Percentiles rank a stretch among this genome's conserved stretches.
These are phyloP conservation scores for Epicauta chinensis DNA, from an alignment of 1,140 invertebrate species.

Conservation along the genomic window DNA sequence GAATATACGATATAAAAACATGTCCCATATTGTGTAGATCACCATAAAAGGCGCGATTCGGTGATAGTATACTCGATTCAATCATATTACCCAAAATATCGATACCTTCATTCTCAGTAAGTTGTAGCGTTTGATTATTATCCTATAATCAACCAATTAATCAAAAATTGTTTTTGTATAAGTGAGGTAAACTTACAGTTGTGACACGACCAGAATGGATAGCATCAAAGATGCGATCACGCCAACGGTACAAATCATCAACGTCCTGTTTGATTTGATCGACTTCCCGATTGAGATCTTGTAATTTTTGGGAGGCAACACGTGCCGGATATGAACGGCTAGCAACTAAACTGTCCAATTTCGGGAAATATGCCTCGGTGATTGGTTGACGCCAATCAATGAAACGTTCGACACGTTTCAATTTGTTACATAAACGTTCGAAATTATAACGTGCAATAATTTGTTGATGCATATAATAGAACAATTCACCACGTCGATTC, in stretches of 20 bases:
- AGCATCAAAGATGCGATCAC: slow-evolving; percentile 64
- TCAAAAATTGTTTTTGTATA: neutral
- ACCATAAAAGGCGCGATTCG: slow-evolving; percentile 49
- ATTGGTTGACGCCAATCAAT: slow-evolving; percentile 57
- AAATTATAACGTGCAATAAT: slow-evolving; percentile 64
- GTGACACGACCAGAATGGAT: slow-evolving; percentile 59
- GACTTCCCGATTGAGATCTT: slow-evolving; percentile 58
- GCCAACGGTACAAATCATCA: slow-evolving; percentile 62
- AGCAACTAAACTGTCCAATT: slow-evolving; percentile 59
- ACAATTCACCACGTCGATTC: slow-evolving; percentile 66
- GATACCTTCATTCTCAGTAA: slow-evolving; percentile 40
- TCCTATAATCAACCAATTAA: too few relatives aligned
- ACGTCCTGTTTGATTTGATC: slow-evolving; percentile 62
- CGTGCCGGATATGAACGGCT: slow-evolving; percentile 56
- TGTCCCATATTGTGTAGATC: slow-evolving; percentile 56
- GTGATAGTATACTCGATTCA: slow-evolving; percentile 41
- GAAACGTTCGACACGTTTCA: slow-evolving; percentile 51
- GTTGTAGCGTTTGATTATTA: slow-evolving; percentile 20
- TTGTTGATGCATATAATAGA: slow-evolving; percentile 76
- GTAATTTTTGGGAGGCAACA: slow-evolving; percentile 49
- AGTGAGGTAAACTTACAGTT: slow-evolving; percentile 50
- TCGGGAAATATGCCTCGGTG: slow-evolving; percentile 63
- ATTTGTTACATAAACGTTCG: slow-evolving; percentile 58
- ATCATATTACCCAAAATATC: slow-evolving; percentile 47
- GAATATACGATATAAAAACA: slow-evolving; percentile 48